Conservation (phyloP, 2,888 invertebrate genomes). For the Drosophila demipolita region DNA sequence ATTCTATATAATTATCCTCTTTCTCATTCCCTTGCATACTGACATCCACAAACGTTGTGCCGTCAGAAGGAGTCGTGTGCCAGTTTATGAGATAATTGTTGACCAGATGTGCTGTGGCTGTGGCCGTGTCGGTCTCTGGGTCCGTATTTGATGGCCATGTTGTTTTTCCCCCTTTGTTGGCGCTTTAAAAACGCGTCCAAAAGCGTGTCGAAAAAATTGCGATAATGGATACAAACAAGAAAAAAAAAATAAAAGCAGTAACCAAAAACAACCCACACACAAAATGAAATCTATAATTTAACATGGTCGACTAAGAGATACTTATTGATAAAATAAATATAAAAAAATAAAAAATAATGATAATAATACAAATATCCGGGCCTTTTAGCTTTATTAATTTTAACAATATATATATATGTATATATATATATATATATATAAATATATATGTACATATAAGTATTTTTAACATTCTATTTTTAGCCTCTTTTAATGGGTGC, state of each 20-base stretch:
- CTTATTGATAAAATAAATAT: not conserved
- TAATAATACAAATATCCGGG: too few relatives aligned
- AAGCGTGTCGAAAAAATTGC: slow-evolving; percentile 30
- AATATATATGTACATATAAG: too few relatives aligned
- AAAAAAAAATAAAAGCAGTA: slow-evolving; percentile 2
- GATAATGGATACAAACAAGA: slow-evolving; percentile 43
- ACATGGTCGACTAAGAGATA: not conserved
- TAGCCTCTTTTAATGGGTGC: not conserved
- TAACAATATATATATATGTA: not conserved
- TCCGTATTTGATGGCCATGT: not conserved
- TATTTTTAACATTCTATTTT: not conserved
- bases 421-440: not conserved
- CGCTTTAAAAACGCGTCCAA: slow-evolving; percentile 37
- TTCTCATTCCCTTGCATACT: not conserved
- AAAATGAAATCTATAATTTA: not conserved
- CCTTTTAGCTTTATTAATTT: too few relatives aligned
- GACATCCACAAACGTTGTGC: not conserved
- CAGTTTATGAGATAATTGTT: slow-evolving; percentile 58
- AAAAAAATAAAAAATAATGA: not conserved
- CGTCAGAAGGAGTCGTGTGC: slow-evolving; percentile 23
- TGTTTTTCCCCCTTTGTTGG: slow-evolving; percentile 3
- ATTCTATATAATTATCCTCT: not conserved
- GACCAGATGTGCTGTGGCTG: slow-evolving; percentile 38
- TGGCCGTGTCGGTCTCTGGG: not conserved
- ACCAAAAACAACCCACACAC: not conserved